Evolutionary conservation across 2,888 invertebrate species (phyloP), one percentile per base, ranked within the genome.

Genomic region (Hemaris fuciformis): DNA sequence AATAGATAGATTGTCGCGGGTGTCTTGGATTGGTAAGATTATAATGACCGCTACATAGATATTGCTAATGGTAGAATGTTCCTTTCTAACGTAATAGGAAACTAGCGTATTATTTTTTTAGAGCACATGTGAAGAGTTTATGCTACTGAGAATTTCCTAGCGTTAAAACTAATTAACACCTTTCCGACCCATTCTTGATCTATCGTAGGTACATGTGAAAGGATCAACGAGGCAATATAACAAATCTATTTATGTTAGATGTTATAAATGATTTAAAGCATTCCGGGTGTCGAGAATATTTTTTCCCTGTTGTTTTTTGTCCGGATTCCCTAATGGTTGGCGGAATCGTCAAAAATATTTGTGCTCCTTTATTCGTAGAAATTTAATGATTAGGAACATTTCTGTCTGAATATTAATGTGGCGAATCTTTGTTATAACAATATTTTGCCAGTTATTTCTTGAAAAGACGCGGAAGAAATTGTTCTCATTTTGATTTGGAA

Each of bases 321-420:
- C 31, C 53, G 53, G 18, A 27, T 31, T 27, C 18, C 18, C 10
- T 18, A 18, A 31, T 23, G n/a, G 53, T 53, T 42, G 45, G 60
- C 23, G 20, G 31, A 41, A 61, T 61, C 60, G 63, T 63, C 23
- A 56, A 60, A 41, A 72, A 71, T 66, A 67, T 74, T 68, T 68
- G 60, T 63, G 64, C 53, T 46, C 7, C 23, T 27, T 53, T 31
- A 53, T 53, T 31, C 10, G 18, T 7, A 18, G 27, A 53, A 10
- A 27, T 53, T 53, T 53, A 3, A n/a, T 38, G 38, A 38, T 38
- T 53, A 25, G 3, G 8, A 8, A 53, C 18, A 10, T 8, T 31
- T 53, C 18, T 31, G 48, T 27, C 25, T 48, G 48, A 48, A 48
- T 48, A 27, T 48, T 48, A 7, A 48, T 25, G 18, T 31, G 4